A percentile compares a stretch with the other conserved stretches of the same genome.
phyloP scores from a whole-genome alignment of 2,888 invertebrate species.

The Andrena flavipes region DNA sequence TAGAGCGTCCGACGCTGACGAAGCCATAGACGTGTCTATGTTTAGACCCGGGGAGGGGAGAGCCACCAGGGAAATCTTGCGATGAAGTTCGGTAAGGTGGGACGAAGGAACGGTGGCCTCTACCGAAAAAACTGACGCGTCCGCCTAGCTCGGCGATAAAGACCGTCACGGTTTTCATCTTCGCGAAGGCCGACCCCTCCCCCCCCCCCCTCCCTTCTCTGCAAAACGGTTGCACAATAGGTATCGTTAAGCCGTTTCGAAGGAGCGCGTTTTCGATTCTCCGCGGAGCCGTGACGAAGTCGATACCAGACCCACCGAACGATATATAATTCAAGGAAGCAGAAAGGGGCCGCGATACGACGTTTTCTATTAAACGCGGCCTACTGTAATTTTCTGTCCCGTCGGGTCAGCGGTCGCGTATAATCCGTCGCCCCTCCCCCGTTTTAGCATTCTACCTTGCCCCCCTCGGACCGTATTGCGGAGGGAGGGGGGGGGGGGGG shows the following conservation, averaged over 20 bases:
- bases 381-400: conserved; percentile 58
- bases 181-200: neutral
- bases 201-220: neutral
- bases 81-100: conserved; percentile 1
- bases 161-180: conserved; percentile 2
- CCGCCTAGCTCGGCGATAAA: neutral
- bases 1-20: conserved; percentile 37
- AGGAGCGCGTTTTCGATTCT: conserved; percentile 55
- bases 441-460: conserved; percentile 49
- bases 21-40: conserved; percentile 43
- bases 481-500: neutral
- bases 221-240: conserved; percentile 59
- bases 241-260: conserved; percentile 59
- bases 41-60: conserved; percentile 37
- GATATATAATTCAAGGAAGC: conserved; percentile 48
- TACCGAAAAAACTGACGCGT: neutral
- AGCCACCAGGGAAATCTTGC: conserved; percentile 21
- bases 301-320: conserved; percentile 59
- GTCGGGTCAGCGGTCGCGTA: conserved; percentile 43
- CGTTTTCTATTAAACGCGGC: conserved; percentile 64
- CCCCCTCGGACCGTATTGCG: conserved; percentile 39
- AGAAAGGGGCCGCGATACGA: conserved; percentile 43
- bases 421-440: conserved; percentile 22
- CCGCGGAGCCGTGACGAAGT: conserved; percentile 43
- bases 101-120: conserved; percentile 2